Evolutionary conservation across 2,797 vertebrate genomes (phyloP), one percentile per base, ranked within the genome.

Genomic region (Falco biarmicus): DNA sequence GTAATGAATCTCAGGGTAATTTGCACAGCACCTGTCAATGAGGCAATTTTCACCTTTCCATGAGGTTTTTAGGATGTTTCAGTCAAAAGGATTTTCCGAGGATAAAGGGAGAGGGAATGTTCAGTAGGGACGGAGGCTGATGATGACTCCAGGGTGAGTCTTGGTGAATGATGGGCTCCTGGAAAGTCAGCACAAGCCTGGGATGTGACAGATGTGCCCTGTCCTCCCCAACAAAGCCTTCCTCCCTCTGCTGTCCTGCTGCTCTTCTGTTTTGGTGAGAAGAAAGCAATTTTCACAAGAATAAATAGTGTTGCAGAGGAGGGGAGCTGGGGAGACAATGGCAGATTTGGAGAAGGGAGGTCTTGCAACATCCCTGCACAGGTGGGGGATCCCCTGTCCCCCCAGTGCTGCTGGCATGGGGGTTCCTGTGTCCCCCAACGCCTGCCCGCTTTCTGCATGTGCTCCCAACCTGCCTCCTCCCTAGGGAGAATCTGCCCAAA

Each of bases 321-420:
- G 8, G 19, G 31, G 28, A 92, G 8, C 9, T 5, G 32, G 28
- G 48, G 41, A 63, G 25, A 34, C n/a, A 39, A 19, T 0, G 0
- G 45, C 56, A 43, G 60, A 14, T 31, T 14, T 59, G 76, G 65
- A 78, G 50, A 50, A 43, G 63, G 57, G 88, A n/a, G 24, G 13
- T 12, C 28, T 81, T 19, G 6, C 3, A 1, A 28, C 0, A 1
- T 15, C 22, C 18, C 37, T 3, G 3, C 1, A 0, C 28, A 37
- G 45, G 64, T 73, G 28, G 1, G 5, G 74, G n/a, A 26, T 70
- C 31, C 50, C 60, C 39, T 29, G 29, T 21, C 17, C 51, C 59
- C 5, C 3, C 1, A 0, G 15, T 0, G 3, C 26, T 29, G 65
- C 39, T 71, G 61, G 11, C 6, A 25, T 1, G 0, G 59, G 19